Evolutionary conservation across 35 echinoderm and acorn worm genomes (phyloP).

Genomic region (Stichopus chloronotus): DNA sequence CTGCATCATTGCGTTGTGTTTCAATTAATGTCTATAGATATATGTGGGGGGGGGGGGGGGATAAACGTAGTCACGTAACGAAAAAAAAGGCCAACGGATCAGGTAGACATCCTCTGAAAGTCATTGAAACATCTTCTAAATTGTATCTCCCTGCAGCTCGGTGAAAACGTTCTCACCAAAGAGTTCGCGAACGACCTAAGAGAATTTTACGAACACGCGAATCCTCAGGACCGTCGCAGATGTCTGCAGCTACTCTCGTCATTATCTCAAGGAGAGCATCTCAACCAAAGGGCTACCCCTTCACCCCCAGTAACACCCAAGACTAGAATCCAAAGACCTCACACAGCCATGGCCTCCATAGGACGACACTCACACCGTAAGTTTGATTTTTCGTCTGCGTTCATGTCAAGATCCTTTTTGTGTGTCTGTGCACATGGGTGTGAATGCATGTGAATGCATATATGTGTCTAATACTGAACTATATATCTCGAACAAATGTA

Average conservation of each 20-base stretch:
- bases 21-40: no score
- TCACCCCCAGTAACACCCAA: background rate
- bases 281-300: constrained; percentile 35
- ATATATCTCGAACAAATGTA: no score
- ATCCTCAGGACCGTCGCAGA: constrained; percentile 60
- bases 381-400: background rate
- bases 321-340: constrained; percentile 63
- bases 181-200: constrained; percentile 70
- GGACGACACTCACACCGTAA: constrained; percentile 55
- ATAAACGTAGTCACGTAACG: no score
- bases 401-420: no score
- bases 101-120: no score
- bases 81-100: no score
- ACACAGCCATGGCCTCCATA: constrained; percentile 87
- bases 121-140: no score
- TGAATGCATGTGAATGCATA: no score
- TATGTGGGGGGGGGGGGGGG: no score
- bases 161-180: constrained; percentile 55
- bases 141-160: constrained; percentile 43
- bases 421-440: no score
- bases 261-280: constrained; percentile 51
- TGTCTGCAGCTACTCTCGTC: constrained; percentile 80
- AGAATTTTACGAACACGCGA: constrained; percentile 82
- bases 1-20: no score
- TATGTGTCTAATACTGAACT: no score